Evolutionary conservation across 1,140 invertebrate genomes (phyloP).

Genomic region (Galleria mellonella): DNA sequence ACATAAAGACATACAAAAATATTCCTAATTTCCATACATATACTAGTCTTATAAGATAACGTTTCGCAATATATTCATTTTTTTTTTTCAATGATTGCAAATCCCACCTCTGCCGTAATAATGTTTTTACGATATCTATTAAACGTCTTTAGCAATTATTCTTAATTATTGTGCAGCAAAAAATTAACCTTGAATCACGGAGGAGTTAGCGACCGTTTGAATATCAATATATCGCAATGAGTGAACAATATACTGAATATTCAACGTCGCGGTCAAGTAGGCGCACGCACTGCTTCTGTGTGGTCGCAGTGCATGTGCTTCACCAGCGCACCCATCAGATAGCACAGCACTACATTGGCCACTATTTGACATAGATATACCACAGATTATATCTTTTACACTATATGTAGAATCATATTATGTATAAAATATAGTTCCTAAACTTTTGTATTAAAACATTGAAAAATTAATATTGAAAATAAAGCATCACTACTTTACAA

Average conservation of each 20-base stretch:
- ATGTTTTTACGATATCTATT: conserved; percentile 17
- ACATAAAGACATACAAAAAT: too few relatives aligned
- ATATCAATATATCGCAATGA: conserved; percentile 44
- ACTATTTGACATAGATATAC: too few relatives aligned
- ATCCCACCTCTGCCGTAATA: background rate
- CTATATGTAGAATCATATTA: too few relatives aligned
- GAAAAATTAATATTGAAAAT: too few relatives aligned
- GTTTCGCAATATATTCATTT: too few relatives aligned
- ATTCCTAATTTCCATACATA: too few relatives aligned
- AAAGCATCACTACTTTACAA: too few relatives aligned
- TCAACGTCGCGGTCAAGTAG: conserved; percentile 52
- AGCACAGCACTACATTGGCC: background rate
- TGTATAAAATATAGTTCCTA: too few relatives aligned
- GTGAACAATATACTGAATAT: conserved; percentile 53
- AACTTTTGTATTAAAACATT: too few relatives aligned
- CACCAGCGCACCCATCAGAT: background rate
- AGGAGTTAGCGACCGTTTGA: conserved; percentile 51
- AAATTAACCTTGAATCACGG: conserved; percentile 55
- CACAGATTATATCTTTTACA: too few relatives aligned
- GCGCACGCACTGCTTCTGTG: conserved; percentile 26
- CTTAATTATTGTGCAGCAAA: conserved; percentile 39
- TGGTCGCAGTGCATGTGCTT: background rate
- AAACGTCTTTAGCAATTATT: conserved; percentile 32
- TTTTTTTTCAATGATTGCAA: too few relatives aligned
- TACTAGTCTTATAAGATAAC: too few relatives aligned